Evolutionary conservation across 2,113 vertebrate genomes (phyloP).

Genomic region (Stomatorhinus ivindoensis): DNA sequence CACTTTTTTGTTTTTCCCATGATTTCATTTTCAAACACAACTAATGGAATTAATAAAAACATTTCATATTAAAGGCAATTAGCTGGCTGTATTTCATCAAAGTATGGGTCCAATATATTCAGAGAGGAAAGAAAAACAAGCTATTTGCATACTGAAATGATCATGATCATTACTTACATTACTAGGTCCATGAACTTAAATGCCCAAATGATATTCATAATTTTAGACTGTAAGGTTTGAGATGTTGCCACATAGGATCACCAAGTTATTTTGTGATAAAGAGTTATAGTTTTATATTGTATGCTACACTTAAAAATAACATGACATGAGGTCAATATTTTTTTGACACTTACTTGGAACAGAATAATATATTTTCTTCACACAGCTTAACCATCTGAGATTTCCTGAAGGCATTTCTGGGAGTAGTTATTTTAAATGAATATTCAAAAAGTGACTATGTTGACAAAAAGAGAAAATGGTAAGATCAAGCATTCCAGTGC

Average conservation of each 20-base stretch:
- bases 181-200: not conserved
- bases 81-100: not conserved
- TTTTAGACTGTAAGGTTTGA: not conserved
- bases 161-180: not conserved
- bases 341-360: not conserved
- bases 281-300: not conserved
- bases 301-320: not conserved
- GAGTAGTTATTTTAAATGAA: not conserved
- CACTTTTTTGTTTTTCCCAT: not conserved
- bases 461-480: not conserved
- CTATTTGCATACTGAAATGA: not conserved
- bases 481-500: not conserved
- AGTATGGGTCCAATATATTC: not conserved
- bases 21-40: not conserved
- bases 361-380: not conserved
- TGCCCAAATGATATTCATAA: not conserved
- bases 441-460: not conserved
- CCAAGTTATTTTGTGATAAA: not conserved
- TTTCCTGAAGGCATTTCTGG: not conserved
- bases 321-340: not conserved
- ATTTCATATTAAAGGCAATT: not conserved
- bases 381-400: not conserved
- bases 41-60: not conserved
- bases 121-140: not conserved
- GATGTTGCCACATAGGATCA: not conserved